phyloP scores from a whole-genome alignment of 2,888 invertebrate species.

The Pollenia labialis region DNA sequence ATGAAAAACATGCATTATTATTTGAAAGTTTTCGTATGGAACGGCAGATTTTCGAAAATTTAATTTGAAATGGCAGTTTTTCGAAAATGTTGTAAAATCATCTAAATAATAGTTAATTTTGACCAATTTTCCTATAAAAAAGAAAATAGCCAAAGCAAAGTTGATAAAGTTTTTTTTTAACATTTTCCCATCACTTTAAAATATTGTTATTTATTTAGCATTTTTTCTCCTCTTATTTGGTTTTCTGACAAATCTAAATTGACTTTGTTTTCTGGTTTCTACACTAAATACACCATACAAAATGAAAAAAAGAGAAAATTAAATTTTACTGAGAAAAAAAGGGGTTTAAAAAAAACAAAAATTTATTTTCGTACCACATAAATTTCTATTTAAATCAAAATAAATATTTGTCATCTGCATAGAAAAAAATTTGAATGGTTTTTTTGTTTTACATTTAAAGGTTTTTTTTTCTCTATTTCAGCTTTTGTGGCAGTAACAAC shows the following conservation, averaged over 20 bases:
- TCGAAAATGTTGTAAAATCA: too few species aligned
- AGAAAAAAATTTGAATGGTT: conserved; percentile 44
- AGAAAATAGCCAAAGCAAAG: not conserved
- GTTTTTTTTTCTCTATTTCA: conserved; percentile 5
- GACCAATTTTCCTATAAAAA: too few species aligned
- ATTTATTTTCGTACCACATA: conserved; percentile 47
- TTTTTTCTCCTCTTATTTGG: conserved; percentile 6
- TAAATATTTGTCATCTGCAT: conserved; percentile 71
- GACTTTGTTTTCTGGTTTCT: conserved; percentile 55
- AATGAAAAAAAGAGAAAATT: not conserved
- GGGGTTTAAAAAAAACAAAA: not conserved
- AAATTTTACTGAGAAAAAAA: not conserved
- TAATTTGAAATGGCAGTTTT: too few species aligned
- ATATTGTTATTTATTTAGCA: conserved; percentile 22
- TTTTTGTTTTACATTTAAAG: not conserved
- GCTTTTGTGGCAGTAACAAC: conserved; percentile 33
- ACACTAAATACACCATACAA: conserved; percentile 19
- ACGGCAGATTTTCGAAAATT: too few species aligned
- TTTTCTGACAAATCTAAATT: conserved; percentile 59
- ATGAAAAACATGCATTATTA: too few species aligned
- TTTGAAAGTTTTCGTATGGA: too few species aligned
- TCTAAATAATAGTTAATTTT: too few species aligned
- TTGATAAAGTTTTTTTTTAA: not conserved
- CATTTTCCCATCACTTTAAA: not conserved
- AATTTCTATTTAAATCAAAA: conserved; percentile 68